Percentiles rank a stretch among this genome's conserved stretches.
These are phyloP conservation scores for Formica aserva DNA, from an alignment of 2,888 invertebrate species.

Conservation along the genomic window DNA sequence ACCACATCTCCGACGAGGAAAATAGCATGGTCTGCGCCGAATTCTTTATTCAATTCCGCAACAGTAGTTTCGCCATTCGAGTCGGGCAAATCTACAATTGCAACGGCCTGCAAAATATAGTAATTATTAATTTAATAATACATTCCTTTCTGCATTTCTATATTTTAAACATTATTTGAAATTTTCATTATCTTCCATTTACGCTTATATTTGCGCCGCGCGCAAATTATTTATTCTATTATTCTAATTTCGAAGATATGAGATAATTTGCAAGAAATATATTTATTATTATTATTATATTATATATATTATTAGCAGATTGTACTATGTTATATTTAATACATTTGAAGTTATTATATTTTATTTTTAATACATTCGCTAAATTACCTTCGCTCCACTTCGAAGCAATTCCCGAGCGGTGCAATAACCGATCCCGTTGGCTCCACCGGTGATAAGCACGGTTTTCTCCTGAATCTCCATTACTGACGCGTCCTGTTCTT, in stretches of 20 bases:
- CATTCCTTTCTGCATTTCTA: background rate
- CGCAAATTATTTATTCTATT: background rate
- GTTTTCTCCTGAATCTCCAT: conserved; percentile 73
- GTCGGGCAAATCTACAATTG: conserved; percentile 84
- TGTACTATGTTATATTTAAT: background rate
- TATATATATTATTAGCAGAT: background rate
- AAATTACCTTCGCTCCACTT: conserved; percentile 82
- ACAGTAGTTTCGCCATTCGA: conserved; percentile 85
- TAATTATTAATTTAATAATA: conserved; percentile 16
- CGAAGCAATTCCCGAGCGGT: conserved; percentile 86
- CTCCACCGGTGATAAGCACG: conserved; percentile 86
- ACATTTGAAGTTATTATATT: background rate
- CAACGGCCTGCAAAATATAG: conserved; percentile 76
- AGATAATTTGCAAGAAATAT: background rate
- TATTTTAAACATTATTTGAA: background rate
- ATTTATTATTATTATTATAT: no score
- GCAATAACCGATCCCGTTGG: conserved; percentile 87
- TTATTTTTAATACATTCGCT: background rate
- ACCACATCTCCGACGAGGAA: conserved; percentile 87
- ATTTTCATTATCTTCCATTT: background rate
- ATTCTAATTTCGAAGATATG: background rate
- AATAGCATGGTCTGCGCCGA: conserved; percentile 85
- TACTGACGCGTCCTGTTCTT: background rate
- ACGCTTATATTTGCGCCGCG: background rate
- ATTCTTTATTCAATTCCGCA: conserved; percentile 85